These are phyloP conservation scores for Andrena minutula DNA, from an alignment of 2,888 invertebrate species.

Conservation along the genomic window DNA sequence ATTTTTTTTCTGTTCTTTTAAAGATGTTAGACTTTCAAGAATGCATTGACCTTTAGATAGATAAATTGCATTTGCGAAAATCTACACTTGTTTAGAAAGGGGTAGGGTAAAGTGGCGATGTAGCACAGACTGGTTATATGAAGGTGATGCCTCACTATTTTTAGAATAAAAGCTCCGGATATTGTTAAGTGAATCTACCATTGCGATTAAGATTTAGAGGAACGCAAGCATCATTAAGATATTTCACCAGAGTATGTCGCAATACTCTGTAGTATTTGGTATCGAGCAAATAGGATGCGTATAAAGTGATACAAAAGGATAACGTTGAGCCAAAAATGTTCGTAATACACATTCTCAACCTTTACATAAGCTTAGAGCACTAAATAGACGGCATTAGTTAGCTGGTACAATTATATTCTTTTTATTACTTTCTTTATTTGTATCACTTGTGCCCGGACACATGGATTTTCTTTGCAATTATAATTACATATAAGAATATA, in stretches of 20 bases:
- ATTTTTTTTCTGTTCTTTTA: constrained; percentile 6
- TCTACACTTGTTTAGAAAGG: constrained; percentile 40
- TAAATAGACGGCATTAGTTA: constrained; percentile 74
- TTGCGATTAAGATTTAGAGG: constrained; percentile 1
- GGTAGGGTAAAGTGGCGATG: constrained; percentile 81
- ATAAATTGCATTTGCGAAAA: constrained; percentile 51
- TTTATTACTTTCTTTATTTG: constrained; percentile 38
- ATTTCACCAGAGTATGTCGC: constrained; percentile 9
- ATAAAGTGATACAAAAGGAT: constrained; percentile 31
- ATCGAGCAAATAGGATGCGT: constrained; percentile 25
- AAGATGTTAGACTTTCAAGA: constrained; percentile 45
- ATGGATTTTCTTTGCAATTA: not conserved
- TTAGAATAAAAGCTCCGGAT: constrained; percentile 40
- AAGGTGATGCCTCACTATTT: constrained; percentile 81
- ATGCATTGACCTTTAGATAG: constrained; percentile 46
- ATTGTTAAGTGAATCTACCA: constrained; percentile 25
- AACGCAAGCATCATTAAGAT: constrained; percentile 18
- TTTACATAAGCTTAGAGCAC: constrained; percentile 75
- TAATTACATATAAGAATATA: not conserved
- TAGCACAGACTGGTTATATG: constrained; percentile 85
- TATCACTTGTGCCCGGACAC: constrained; percentile 28
- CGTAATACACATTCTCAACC: constrained; percentile 74
- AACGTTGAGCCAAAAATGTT: constrained; percentile 32
- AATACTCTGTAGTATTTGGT: constrained; percentile 23
- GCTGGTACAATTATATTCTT: constrained; percentile 42